Base-by-base conservation (phyloP, 2,797 vertebrate genomes). In the Pterois miles region DNA sequence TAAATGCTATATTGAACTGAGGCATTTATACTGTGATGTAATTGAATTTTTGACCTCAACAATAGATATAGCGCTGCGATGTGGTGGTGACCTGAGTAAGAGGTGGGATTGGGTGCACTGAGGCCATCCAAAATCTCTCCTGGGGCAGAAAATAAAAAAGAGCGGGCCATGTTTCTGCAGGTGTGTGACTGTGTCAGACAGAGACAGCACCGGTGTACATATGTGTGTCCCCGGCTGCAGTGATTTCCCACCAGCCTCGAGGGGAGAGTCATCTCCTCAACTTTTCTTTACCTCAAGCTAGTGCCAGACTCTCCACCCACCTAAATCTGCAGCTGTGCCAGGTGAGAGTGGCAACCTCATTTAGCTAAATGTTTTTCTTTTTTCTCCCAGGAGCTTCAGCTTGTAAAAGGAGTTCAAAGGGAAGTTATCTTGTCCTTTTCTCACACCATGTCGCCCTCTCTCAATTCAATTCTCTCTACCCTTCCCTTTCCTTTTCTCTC, bases 321-420 rank as follows among this genome's bases (percentile, higher is more conserved):
- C 80, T 86, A 77, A 84, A 87, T 85, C 80, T 83, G 86, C 78
- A 57, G 80, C 82, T 64, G 83, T 73, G 79, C 80, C 84, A 89
- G 88, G 88, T 91, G 88, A 89, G 83, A 87, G 74, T 63, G 76
- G 76, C 84, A 88, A 53, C 82, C 78, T 88, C 81, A 81, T 89
- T 90, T 87, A 86, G 73, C 50, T 84, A 85, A 87, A 83, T 75
- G 74, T 74, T 73, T 67, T 80, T 48, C 20, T 43, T n/a, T 36
- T 56, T 62, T 83, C 38, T 43, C 25, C 52, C 38, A 22, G 76
- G 20, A 83, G 74, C 53, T 72, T 57, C 72, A 57, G 82, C 73
- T 72, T 80, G 76, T 83, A 71, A 74, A 76, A 52, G 34, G 54
- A 84, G 76, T 91, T 90, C 78, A 87, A 85, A 83, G 65, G 54